These are phyloP conservation scores for Lucifuga dentata DNA, from an alignment of 2,113 vertebrate genomes.

Conservation along the genomic window DNA sequence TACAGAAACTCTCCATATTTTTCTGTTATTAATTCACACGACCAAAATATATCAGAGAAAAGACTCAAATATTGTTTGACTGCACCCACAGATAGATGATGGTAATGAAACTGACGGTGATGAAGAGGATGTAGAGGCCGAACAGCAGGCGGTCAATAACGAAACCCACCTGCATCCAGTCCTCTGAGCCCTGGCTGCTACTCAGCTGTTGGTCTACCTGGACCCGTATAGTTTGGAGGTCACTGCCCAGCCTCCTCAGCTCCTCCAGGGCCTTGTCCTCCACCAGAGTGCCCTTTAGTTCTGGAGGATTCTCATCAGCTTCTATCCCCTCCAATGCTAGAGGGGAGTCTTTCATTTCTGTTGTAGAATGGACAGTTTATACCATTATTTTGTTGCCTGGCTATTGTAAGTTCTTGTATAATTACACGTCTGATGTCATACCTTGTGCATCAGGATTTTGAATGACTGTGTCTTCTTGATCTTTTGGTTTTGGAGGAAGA, in stretches of 20 bases:
- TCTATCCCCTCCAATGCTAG: not conserved
- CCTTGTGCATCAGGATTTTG: constrained; percentile 28
- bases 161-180: constrained; percentile 80
- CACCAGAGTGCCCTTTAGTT: too few relatives aligned
- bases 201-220: constrained; percentile 32
- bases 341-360: not conserved
- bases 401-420: too few relatives aligned
- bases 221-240: constrained; percentile 40
- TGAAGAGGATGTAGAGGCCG: constrained; percentile 76
- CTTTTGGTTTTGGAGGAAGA: constrained; percentile 37
- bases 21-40: too few relatives aligned
- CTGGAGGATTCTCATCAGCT: not conserved
- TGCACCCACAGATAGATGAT: constrained; percentile 76
- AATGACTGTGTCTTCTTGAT: constrained; percentile 18
- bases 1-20: too few relatives aligned
- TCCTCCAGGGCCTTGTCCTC: constrained; percentile 17
- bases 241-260: constrained; percentile 42
- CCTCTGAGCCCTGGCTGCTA: constrained; percentile 47
- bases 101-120: constrained; percentile 77
- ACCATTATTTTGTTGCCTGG: too few relatives aligned
- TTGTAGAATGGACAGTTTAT: not conserved
- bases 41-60: too few relatives aligned
- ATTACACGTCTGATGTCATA: not conserved
- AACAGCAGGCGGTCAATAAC: constrained; percentile 82
- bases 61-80: constrained; percentile 23